phyloP scores from a whole-genome alignment of 1,140 invertebrate genomes.

The Glomeris maerens region DNA sequence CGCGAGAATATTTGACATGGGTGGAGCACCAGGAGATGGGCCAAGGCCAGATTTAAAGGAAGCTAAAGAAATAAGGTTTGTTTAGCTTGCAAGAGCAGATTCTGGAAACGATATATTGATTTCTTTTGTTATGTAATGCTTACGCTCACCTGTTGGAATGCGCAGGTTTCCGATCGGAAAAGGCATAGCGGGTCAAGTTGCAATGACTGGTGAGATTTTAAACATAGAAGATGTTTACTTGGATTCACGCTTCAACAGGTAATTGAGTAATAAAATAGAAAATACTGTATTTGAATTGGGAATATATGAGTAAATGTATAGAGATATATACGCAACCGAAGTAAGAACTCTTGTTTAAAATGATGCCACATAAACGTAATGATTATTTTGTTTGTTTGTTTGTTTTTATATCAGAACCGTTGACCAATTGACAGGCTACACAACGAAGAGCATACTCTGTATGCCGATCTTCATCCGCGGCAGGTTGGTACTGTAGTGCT shows the following conservation, averaged over 20 bases:
- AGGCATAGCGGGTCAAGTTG: conserved; percentile 55
- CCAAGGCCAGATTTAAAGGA: conserved; percentile 19
- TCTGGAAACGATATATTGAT: too few relatives aligned
- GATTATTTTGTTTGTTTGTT: not conserved
- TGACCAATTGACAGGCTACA: conserved; percentile 59
- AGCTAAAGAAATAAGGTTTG: conserved; percentile 22
- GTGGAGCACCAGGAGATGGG: conserved; percentile 27
- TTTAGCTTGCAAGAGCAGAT: not conserved
- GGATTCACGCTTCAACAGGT: conserved; percentile 60
- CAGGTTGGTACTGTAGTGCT: conserved; percentile 29
- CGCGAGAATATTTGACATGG: conserved; percentile 64
- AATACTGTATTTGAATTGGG: too few relatives aligned
- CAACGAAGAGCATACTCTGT: conserved; percentile 59
- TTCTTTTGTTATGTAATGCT: too few relatives aligned
- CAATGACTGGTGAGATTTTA: conserved; percentile 54
- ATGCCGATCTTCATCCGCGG: conserved; percentile 69
- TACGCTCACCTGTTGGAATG: not conserved
- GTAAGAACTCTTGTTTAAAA: too few relatives aligned
- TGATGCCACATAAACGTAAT: too few relatives aligned
- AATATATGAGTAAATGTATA: too few relatives aligned
- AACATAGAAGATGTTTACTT: conserved; percentile 65
- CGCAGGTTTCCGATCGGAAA: conserved; percentile 45
- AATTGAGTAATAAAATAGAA: too few relatives aligned
- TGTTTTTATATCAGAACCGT: conserved; percentile 35
- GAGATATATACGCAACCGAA: too few relatives aligned